phyloP scores from a whole-genome alignment of 2,888 invertebrate genomes.

The Pterostichus madidus region DNA sequence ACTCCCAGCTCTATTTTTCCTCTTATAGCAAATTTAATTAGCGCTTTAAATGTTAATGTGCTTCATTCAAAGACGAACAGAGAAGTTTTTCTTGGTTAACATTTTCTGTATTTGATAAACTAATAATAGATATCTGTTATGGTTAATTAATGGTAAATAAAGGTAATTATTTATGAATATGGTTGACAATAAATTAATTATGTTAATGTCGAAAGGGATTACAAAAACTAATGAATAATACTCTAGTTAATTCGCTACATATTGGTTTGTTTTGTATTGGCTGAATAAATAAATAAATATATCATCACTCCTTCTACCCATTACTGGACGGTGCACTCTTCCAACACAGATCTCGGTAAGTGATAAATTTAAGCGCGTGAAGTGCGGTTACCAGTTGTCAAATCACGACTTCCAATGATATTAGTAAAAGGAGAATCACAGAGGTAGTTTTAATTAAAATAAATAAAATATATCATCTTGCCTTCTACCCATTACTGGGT shows the following conservation, averaged over 20 bases:
- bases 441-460: no score
- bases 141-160: slow-evolving; percentile 22
- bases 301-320: no score
- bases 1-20: slow-evolving; percentile 7
- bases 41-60: slow-evolving; percentile 36
- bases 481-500: no score
- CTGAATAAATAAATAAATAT: no score
- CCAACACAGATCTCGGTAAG: no score
- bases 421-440: no score
- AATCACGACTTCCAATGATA: no score
- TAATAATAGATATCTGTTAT: background rate
- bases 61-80: background rate
- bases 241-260: background rate
- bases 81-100: background rate
- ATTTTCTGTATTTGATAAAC: background rate
- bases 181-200: slow-evolving; percentile 13
- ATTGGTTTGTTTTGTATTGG: background rate
- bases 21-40: slow-evolving; percentile 29
- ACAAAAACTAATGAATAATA: background rate
- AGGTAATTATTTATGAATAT: slow-evolving; percentile 11
- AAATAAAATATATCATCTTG: no score
- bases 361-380: no score
- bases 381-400: no score
- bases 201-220: background rate
- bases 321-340: no score